Evolutionary conservation across 2,113 vertebrate species (phyloP).

Genomic region (Perca fluviatilis): DNA sequence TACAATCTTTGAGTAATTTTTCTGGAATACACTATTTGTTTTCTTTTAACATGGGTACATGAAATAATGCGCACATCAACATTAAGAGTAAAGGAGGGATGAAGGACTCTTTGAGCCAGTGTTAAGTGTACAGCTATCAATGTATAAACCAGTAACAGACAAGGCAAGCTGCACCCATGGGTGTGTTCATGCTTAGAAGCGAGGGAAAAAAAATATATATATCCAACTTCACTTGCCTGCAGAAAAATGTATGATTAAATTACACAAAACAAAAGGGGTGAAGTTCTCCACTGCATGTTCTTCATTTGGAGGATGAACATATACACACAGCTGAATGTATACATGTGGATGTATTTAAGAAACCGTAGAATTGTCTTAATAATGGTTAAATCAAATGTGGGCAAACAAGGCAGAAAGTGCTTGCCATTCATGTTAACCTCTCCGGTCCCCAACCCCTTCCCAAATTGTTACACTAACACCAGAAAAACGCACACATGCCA

Average conservation of each 20-base stretch:
- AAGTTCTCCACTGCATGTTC: conserved; percentile 64
- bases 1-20: conserved; percentile 85
- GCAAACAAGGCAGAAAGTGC: conserved; percentile 76
- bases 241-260: conserved; percentile 66
- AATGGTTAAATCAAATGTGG: conserved; percentile 75
- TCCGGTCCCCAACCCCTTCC: conserved; percentile 68
- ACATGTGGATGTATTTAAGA: conserved; percentile 78
- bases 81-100: conserved; percentile 78
- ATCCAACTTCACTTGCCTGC: conserved; percentile 73
- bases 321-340: conserved; percentile 82
- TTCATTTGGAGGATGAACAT: conserved; percentile 77
- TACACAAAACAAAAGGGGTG: conserved; percentile 42
- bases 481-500: conserved; percentile 63
- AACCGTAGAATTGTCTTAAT: conserved; percentile 73
- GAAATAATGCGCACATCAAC: conserved; percentile 83
- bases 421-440: conserved; percentile 67
- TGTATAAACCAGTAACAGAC: conserved; percentile 76
- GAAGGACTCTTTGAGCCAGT: conserved; percentile 77
- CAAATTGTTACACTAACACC: conserved; percentile 72
- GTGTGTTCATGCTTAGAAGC: conserved; percentile 78
- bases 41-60: conserved; percentile 84
- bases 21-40: conserved; percentile 81
- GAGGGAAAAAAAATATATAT: conserved; percentile 72
- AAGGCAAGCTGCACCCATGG: conserved; percentile 73
- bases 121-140: conserved; percentile 73